Percentiles rank a stretch among this genome's conserved stretches.
Conservation (phyloP, 2,113 vertebrate species). For the Grantiella picta region DNA sequence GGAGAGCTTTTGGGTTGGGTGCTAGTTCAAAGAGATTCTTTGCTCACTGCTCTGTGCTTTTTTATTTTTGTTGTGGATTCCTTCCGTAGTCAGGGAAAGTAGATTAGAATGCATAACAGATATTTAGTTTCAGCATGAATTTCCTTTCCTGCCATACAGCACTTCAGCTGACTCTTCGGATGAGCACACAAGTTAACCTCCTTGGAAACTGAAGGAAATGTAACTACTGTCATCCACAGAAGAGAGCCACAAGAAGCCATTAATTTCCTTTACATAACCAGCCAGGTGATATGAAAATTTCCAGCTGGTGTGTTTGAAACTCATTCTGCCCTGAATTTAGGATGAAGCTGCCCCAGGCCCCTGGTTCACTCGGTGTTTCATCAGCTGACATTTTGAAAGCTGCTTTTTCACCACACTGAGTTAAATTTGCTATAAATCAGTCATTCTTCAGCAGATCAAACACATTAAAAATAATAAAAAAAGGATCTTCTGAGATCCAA, state of each 20-base stretch:
- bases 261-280: neutral
- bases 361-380: neutral
- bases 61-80: neutral
- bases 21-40: neutral
- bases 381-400: neutral
- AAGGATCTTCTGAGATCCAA: neutral
- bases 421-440: neutral
- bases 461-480: neutral
- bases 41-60: neutral
- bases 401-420: neutral
- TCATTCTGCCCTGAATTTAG: neutral
- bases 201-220: neutral
- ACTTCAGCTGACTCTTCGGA: neutral
- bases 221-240: neutral
- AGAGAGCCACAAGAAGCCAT: neutral
- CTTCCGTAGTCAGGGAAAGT: neutral
- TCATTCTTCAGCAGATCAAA: neutral
- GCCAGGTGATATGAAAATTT: neutral
- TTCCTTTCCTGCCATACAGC: neutral
- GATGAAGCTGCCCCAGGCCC: neutral
- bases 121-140: neutral
- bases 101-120: neutral
- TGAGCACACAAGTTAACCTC: neutral
- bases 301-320: neutral
- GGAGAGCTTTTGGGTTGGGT: neutral